A percentile compares a stretch with the other conserved stretches of the same genome.
phyloP scores from a whole-genome alignment of 2,113 vertebrate species.

The Nothoprocta perdicaria region DNA sequence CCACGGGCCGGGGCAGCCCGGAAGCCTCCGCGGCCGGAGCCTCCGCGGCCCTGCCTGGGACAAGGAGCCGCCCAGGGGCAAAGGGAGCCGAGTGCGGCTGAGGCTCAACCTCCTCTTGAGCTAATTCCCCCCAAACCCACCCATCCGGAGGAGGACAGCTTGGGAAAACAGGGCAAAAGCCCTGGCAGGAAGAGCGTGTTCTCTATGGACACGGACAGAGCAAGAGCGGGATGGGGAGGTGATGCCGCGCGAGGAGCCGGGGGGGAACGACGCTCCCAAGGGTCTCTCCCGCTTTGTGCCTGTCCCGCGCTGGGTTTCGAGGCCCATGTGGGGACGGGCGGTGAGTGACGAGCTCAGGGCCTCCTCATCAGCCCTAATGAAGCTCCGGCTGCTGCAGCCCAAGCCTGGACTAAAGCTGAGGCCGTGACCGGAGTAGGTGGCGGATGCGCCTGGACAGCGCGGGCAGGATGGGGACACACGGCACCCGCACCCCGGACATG shows the following conservation, averaged over 20 bases:
- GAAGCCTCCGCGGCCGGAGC: not conserved
- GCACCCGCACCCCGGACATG: not conserved
- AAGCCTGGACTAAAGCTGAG: not conserved
- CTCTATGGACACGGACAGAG: not conserved
- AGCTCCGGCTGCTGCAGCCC: not conserved
- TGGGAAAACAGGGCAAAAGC: not conserved
- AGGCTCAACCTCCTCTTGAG: not conserved
- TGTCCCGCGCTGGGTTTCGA: not conserved
- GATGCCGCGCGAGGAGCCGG: too few relatives aligned
- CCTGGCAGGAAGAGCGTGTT: accelerated
- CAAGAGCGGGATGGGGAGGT: not conserved
- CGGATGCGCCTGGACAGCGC: not conserved
- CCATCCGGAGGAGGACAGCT: not conserved
- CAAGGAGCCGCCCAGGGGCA: not conserved
- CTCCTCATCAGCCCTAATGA: not conserved
- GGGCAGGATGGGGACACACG: not conserved
- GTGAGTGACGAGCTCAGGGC: not conserved
- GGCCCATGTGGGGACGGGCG: not conserved
- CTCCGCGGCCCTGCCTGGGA: not conserved
- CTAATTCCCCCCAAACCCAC: not conserved
- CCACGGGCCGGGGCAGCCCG: not conserved
- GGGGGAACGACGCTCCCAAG: too few relatives aligned
- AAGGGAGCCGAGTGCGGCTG: accelerated
- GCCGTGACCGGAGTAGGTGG: not conserved
- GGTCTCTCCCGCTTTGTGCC: not conserved